Evolutionary conservation across 2,113 vertebrate species (phyloP).

Genomic region (Saccopteryx bilineata): DNA sequence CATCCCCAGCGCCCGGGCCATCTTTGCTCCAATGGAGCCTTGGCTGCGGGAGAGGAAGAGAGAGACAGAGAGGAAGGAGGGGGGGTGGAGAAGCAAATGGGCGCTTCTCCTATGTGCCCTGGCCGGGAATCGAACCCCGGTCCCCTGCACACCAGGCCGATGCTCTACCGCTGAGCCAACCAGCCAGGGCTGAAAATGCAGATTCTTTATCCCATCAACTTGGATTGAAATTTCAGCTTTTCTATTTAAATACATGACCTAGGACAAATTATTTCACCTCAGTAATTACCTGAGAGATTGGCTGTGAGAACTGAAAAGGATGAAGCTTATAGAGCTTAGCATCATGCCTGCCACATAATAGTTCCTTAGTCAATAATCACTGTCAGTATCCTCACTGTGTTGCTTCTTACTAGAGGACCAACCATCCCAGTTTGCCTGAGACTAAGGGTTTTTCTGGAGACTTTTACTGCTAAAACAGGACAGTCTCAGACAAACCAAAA

Average conservation of each 20-base stretch:
- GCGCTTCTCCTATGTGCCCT: no score
- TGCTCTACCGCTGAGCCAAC: no score
- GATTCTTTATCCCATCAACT: neutral
- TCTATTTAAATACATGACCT: neutral
- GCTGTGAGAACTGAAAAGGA: neutral
- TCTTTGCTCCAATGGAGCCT: no score
- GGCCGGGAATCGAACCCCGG: no score
- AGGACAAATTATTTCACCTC: neutral
- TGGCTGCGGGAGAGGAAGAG: no score
- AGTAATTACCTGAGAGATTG: neutral
- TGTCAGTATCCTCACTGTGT: neutral
- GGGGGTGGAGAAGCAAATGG: no score
- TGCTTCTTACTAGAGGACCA: neutral
- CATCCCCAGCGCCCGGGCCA: no score
- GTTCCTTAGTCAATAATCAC: neutral
- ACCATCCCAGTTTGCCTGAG: neutral
- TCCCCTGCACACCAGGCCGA: no score
- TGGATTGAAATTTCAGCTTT: neutral
- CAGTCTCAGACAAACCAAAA: neutral
- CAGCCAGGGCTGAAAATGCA: neutral
- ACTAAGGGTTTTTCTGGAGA: neutral
- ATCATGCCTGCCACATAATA: neutral
- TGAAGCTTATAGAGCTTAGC: neutral
- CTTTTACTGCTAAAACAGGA: neutral
- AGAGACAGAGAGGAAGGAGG: no score